A percentile compares a stretch with the other conserved stretches of the same genome.
These are phyloP conservation scores for Drosophila carrolli DNA, from an alignment of 1,140 invertebrate genomes.

Conservation along the genomic window DNA sequence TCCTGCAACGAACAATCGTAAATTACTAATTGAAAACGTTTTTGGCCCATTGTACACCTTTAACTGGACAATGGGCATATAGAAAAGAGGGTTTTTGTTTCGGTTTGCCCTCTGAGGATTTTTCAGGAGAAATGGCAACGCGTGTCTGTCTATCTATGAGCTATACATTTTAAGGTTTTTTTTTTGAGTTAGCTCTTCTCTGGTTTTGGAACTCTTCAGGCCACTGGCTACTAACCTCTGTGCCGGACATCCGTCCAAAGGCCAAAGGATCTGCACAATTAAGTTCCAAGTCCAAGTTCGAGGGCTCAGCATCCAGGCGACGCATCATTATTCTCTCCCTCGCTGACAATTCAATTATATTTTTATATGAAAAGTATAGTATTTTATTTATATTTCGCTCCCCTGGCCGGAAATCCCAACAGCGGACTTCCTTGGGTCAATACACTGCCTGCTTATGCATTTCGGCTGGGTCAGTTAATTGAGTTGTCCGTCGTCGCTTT, in stretches of 20 bases:
- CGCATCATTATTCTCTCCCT: slow-evolving; percentile 21
- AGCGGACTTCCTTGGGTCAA: slow-evolving; percentile 35
- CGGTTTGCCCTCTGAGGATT: slow-evolving; percentile 5
- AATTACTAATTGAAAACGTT: slow-evolving; percentile 79
- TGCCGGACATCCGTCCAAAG: slow-evolving; percentile 36
- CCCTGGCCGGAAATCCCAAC: slow-evolving; percentile 60
- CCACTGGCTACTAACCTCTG: slow-evolving; percentile 10
- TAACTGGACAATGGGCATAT: slow-evolving; percentile 48
- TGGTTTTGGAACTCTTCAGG: neutral
- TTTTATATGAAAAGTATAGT: neutral
- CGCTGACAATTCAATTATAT: slow-evolving; percentile 42
- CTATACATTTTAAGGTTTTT: slow-evolving; percentile 2
- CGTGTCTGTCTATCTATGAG: slow-evolving; percentile 16
- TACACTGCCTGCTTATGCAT: slow-evolving; percentile 67
- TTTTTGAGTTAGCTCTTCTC: neutral
- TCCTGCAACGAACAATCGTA: slow-evolving; percentile 52
- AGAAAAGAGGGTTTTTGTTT: slow-evolving; percentile 21
- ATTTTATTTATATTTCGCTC: slow-evolving; percentile 5
- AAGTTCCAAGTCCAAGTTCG: slow-evolving; percentile 39
- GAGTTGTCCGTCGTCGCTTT: slow-evolving; percentile 67
- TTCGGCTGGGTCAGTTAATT: slow-evolving; percentile 55
- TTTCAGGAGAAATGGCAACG: slow-evolving; percentile 29
- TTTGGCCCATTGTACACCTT: slow-evolving; percentile 58
- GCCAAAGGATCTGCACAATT: slow-evolving; percentile 16
- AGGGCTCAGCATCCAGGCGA: slow-evolving; percentile 18